Evolutionary conservation across 2,888 invertebrate species (phyloP).

Genomic region (Drosophila pseudotakahashii): DNA sequence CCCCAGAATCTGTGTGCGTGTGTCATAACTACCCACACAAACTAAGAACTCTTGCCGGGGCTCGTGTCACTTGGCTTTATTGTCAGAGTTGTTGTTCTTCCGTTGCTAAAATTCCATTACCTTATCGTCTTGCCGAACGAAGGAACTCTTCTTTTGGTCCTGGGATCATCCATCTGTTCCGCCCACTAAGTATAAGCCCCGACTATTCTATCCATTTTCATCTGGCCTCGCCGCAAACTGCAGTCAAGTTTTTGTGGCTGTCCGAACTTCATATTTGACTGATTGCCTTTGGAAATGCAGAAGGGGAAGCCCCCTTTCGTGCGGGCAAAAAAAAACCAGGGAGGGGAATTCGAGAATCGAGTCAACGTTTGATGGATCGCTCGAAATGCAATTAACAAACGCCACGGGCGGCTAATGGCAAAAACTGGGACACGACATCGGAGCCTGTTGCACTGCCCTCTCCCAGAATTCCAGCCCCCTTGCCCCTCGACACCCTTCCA

Average conservation of each 20-base stretch:
- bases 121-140: conserved; percentile 32
- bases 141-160: conserved; percentile 34
- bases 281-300: conserved; percentile 73
- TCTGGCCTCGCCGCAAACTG: conserved; percentile 34
- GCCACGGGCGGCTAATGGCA: conserved; percentile 12
- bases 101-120: conserved; percentile 51
- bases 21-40: conserved; percentile 54
- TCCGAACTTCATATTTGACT: conserved; percentile 76
- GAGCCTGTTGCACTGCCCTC: conserved; percentile 43
- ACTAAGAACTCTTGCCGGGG: conserved; percentile 50
- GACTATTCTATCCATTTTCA: conserved; percentile 26
- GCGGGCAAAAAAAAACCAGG: conserved; percentile 2
- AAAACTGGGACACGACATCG: conserved; percentile 21
- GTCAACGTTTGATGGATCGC: conserved; percentile 60
- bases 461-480: background rate
- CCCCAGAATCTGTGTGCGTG: conserved; percentile 35
- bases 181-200: background rate
- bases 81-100: conserved; percentile 55
- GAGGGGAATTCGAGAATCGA: conserved; percentile 23
- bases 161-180: conserved; percentile 54
- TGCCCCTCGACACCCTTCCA: background rate
- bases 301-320: conserved; percentile 56
- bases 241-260: conserved; percentile 66
- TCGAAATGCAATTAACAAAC: conserved; percentile 65
- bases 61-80: conserved; percentile 69